Base-by-base conservation (phyloP, 2,888 invertebrate species). In the Phlogophora meticulosa region DNA sequence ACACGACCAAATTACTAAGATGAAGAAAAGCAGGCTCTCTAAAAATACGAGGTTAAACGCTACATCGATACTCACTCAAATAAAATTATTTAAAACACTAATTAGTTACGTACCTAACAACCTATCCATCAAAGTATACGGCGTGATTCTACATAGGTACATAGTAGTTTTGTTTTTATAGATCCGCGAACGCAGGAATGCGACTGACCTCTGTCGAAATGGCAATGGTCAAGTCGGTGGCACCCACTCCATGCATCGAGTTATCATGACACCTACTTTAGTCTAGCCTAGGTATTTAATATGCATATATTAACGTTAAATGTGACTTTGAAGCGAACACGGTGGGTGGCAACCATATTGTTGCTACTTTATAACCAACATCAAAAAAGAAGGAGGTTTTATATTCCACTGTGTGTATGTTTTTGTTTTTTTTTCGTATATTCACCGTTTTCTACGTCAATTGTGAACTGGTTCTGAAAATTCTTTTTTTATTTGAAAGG, bases 161-260 rank as follows among this genome's bases (percentile, higher is more conserved):
- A 72, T 49, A 66, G 17, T 28, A 28, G 57, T 61, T 66, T 72
- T 73, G 66, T 83, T 78, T 81, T 79, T 82, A 72, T 78, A 79
- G 78, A 82, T 80, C 73, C 75, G 72, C 73, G 32, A 55, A 72
- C 68, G 66, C 17, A 64, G 84, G 85, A 87, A 87, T 87, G 87
- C 81, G 75, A 87, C 84, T 88, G 87, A 87, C 87, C 87, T 88
- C 84, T 84, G 81, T 80, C 76, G 70, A 84, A 87, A 85, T 84
- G 85, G 82, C 85, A 82, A 75, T 78, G 85, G 80, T 77, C 82
- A 81, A 75, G 84, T 78, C 82, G 68, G 72, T 74, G 52, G 72
- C 86, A 82, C 88, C 88, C 88, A 88, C 88, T 78, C 72, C 71
- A 51, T 82, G 86, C 87, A 88, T 80, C 84, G 70, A 69, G 72